Evolutionary conservation across 2,797 vertebrate species (phyloP).

Genomic region (Neosilurus mollespiculum): DNA sequence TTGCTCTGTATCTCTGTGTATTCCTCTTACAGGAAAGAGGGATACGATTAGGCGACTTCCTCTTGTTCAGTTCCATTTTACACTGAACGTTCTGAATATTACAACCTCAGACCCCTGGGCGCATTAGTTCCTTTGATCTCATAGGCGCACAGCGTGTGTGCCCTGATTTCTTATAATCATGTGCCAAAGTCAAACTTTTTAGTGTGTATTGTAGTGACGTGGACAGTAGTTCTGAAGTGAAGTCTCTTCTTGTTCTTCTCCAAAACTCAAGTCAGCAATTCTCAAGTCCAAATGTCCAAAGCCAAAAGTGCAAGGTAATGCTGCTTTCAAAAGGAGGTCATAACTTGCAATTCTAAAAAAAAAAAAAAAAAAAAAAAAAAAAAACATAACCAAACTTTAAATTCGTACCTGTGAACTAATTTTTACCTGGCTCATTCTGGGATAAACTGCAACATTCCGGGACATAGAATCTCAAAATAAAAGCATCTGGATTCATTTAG

Average conservation of each 20-base stretch:
- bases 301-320: neutral
- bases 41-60: slow-evolving; percentile 14
- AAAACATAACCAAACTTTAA: neutral
- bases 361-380: neutral
- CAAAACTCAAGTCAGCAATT: neutral
- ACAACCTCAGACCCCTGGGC: slow-evolving; percentile 7
- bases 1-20: neutral
- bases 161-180: neutral
- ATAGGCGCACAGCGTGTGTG: neutral
- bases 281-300: neutral
- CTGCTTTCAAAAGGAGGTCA: neutral
- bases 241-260: neutral
- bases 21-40: slow-evolving; percentile 5
- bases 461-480: too few species aligned
- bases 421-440: too few species aligned
- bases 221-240: neutral
- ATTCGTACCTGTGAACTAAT: neutral
- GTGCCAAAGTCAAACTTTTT: neutral
- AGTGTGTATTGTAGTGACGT: neutral
- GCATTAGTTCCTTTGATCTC: slow-evolving; percentile 28
- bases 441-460: too few species aligned
- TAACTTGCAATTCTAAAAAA: neutral
- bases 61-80: slow-evolving; percentile 29
- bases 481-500: too few species aligned
- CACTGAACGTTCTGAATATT: slow-evolving; percentile 18